phyloP scores from a whole-genome alignment of 2,888 invertebrate genomes.

The Ceraclea dissimilis region DNA sequence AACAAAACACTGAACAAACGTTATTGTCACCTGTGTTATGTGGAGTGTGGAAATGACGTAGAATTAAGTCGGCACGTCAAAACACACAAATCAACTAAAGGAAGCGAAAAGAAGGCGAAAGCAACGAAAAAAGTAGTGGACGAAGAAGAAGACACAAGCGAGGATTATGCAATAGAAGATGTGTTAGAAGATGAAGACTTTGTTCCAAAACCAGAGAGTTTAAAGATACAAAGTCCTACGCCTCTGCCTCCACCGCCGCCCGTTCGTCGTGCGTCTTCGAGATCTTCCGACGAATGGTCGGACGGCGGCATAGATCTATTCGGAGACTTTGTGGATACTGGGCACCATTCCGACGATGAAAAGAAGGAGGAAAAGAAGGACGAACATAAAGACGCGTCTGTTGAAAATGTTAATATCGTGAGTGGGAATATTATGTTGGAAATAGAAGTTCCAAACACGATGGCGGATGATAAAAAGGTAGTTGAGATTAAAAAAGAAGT shows the following conservation, averaged over 20 bases:
- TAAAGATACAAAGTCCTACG: no score
- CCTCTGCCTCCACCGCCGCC: no score
- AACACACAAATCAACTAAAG: background rate
- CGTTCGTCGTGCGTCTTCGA: no score
- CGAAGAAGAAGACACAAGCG: no score
- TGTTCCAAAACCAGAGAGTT: no score
- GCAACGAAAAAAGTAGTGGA: no score
- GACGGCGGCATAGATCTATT: background rate
- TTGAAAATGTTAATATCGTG: background rate
- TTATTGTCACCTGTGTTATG: background rate
- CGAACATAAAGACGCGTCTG: no score
- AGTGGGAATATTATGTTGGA: background rate
- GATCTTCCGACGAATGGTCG: background rate
- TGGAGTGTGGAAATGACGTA: background rate
- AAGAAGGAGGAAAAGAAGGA: background rate
- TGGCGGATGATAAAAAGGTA: background rate
- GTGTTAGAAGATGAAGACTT: no score
- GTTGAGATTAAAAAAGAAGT: background rate
- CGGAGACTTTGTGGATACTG: background rate
- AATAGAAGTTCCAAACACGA: background rate
- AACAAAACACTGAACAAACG: background rate
- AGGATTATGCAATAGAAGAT: no score
- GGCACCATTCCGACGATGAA: background rate
- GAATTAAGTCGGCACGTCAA: background rate
- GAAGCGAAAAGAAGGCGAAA: no score